phyloP scores from a whole-genome alignment of 2,113 vertebrate species.

The Peromyscus californicus region DNA sequence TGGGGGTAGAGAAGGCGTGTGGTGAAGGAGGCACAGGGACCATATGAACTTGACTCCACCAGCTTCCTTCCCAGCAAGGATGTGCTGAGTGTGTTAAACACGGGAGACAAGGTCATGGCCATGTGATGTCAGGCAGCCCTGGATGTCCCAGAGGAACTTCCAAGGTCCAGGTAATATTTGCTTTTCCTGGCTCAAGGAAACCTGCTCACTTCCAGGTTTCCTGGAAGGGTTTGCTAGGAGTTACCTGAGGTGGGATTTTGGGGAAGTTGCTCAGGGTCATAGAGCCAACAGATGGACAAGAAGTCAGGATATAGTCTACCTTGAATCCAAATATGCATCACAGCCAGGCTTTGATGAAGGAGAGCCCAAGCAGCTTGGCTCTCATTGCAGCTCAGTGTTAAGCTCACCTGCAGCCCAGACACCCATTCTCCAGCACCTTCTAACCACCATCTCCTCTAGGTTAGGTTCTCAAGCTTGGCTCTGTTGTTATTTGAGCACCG shows the following conservation, averaged over 20 bases:
- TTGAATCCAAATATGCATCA: neutral
- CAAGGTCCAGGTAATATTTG: neutral
- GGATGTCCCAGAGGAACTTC: accelerated
- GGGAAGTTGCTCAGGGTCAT: neutral
- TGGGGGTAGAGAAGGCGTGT: neutral
- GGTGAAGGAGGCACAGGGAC: neutral
- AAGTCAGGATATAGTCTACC: neutral
- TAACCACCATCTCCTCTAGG: neutral
- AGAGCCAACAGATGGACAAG: neutral
- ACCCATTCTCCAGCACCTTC: neutral
- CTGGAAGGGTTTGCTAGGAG: neutral
- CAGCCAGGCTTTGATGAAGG: neutral
- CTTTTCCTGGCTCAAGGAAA: neutral
- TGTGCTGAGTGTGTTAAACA: neutral
- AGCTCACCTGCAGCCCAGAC: neutral
- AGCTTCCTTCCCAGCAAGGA: neutral
- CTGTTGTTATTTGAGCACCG: neutral
- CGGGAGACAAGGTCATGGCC: neutral
- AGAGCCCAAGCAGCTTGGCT: accelerated
- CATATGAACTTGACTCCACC: neutral
- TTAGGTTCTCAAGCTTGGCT: neutral
- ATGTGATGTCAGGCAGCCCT: neutral
- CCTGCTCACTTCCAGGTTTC: neutral
- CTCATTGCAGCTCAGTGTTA: neutral
- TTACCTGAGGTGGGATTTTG: neutral